Base-by-base conservation (phyloP, 2,797 vertebrate genomes). In the Hylomyscus alleni region DNA sequence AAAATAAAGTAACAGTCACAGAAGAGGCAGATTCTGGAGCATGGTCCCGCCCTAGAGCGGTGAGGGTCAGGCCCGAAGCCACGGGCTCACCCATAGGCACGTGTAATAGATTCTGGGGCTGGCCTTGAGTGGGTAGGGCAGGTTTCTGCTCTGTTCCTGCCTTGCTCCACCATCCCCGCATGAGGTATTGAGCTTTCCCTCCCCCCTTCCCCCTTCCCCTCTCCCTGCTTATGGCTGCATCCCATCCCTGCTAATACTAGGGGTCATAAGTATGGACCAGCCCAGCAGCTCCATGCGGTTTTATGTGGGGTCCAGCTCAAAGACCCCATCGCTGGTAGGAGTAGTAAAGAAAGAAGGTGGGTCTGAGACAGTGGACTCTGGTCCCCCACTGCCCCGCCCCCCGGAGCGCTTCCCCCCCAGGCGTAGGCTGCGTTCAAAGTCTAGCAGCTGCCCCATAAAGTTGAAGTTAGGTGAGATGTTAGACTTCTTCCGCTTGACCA, bases 401-500 rank as follows among this genome's bases (percentile, higher is more conserved):
- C 5, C 73, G 22, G 84, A n/a, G 2, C 96, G 97, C 47, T 52
- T 40, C 58, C 93, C 97, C 89, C 94, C 89, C n/a, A 98, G 98
- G 72, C 97, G 98, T 92, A 98, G 97, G 31, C 97, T 98, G 24
- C 99, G 98, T 98, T 99, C 99, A 93, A 99, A 99, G 99, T 99
- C 99, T 98, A 99, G 98, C 67, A 99, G 99, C 91, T 99, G 99
- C 96, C 99, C 99, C 99, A 99, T 99, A 98, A 99, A 99, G 98
- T 99, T 99, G 98, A 99, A 99, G 98, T 99, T 99, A 15, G 99
- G 99, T 2, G 99, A 99, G 98, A 99, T 99, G 98, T 99, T 99
- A 89, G 99, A 99, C 98, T 99, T 99, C 98, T 99, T 99, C 98
- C 99, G 98, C 98, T 99, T 99, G 96, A 99, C 99, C 11, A 99